Conservation (phyloP, 2,797 vertebrate genomes). For the Poeciliopsis paucimaculata region DNA sequence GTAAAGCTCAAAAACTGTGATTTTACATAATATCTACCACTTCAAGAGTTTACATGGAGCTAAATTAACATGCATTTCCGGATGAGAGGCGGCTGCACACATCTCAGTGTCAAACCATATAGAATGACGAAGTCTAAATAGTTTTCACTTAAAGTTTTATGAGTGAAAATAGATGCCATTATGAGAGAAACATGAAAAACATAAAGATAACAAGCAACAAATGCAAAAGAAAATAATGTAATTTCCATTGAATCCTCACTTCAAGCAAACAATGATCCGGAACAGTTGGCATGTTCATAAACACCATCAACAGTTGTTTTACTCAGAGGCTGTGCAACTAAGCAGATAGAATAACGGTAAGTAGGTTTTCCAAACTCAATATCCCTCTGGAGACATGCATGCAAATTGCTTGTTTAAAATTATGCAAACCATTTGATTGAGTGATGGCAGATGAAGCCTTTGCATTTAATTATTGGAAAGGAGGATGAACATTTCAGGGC, state of each 20-base stretch:
- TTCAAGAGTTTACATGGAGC: background rate
- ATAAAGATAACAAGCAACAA: background rate
- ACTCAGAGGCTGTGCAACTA: background rate
- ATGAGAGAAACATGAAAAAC: background rate
- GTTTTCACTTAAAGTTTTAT: background rate
- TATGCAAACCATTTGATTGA: background rate
- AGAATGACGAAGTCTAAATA: background rate
- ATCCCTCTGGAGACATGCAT: background rate
- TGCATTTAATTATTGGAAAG: background rate
- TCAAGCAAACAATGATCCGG: background rate
- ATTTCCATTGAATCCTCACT: background rate
- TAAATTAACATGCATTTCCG: background rate
- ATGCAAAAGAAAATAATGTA: too few relatives aligned
- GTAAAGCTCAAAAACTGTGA: too few relatives aligned
- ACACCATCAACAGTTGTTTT: background rate
- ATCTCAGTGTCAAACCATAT: background rate
- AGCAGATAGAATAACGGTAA: background rate
- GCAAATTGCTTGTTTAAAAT: constrained; percentile 3
- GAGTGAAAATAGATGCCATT: background rate
- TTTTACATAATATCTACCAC: too few relatives aligned
- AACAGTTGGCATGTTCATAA: background rate
- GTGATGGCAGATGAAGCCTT: background rate
- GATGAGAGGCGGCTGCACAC: background rate
- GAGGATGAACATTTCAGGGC: background rate
- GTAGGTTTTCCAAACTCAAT: background rate